Percentiles rank a stretch among this genome's conserved stretches.
Conservation (phyloP, 2,888 invertebrate species). For the Napeogenes sylphis region DNA sequence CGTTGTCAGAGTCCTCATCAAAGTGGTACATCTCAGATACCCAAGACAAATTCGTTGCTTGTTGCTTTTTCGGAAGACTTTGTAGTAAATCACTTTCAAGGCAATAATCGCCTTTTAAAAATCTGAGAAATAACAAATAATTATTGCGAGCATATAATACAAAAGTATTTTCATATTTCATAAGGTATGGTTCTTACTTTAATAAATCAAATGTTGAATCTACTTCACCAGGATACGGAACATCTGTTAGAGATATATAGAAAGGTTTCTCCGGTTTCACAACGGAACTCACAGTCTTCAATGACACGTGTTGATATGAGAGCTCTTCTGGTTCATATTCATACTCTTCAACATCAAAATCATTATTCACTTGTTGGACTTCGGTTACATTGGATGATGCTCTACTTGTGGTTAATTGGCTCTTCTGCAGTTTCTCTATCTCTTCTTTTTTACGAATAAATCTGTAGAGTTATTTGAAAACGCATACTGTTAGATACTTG, state of each 20-base stretch:
- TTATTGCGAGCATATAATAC: background rate
- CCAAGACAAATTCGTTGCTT: conserved; percentile 29
- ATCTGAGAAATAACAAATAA: conserved; percentile 38
- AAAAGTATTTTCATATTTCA: background rate
- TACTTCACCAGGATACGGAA: conserved; percentile 60
- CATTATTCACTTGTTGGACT: conserved; percentile 44
- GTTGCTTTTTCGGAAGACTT: conserved; percentile 20
- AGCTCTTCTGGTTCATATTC: conserved; percentile 46
- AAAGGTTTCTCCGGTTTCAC: conserved; percentile 46
- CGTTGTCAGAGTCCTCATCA: conserved; percentile 30
- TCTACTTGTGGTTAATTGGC: conserved; percentile 29
- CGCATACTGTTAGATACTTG: background rate
- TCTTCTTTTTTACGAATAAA: conserved; percentile 58
- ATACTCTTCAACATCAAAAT: conserved; percentile 56
- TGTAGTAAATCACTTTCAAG: conserved; percentile 49
- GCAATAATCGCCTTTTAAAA: conserved; percentile 62
- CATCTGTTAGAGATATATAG: conserved; percentile 61
- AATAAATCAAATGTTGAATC: conserved; percentile 60
- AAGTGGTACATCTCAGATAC: conserved; percentile 38
- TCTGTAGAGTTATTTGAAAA: conserved; percentile 33
- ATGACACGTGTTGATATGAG: conserved; percentile 42
- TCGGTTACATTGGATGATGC: conserved; percentile 28
- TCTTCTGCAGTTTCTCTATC: conserved; percentile 47
- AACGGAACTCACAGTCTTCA: conserved; percentile 33
- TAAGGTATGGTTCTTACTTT: conserved; percentile 42